Conservation (phyloP, 2,888 invertebrate species). For the Corythucha ciliata region DNA sequence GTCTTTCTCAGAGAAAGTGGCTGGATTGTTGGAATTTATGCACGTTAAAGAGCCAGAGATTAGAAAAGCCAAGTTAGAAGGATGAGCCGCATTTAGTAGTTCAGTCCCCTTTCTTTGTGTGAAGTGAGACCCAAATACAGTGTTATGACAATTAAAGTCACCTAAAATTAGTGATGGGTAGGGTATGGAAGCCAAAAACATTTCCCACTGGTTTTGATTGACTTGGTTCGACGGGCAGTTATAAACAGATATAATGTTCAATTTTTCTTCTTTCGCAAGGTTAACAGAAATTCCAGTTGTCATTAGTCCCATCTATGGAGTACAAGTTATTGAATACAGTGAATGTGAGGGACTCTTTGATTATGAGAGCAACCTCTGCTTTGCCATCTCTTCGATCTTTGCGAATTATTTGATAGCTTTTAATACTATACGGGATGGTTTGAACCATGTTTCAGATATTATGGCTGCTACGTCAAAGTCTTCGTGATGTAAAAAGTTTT, state of each 20-base stretch:
- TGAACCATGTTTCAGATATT: constrained; percentile 12
- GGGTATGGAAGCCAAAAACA: background rate
- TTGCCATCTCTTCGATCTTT: background rate
- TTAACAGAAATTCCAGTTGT: too few relatives aligned
- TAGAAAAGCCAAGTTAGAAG: background rate
- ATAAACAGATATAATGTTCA: too few relatives aligned
- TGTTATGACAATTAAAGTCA: constrained; percentile 11
- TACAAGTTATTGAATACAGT: background rate
- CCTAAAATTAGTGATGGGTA: background rate
- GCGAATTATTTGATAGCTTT: background rate
- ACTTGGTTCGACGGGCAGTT: too few relatives aligned
- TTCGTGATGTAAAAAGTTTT: background rate
- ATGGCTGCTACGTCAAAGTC: background rate
- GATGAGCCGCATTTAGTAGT: background rate
- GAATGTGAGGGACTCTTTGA: background rate
- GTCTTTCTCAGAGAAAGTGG: constrained; percentile 1
- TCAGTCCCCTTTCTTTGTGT: background rate
- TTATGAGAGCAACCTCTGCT: background rate
- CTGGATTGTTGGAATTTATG: background rate
- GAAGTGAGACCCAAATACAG: background rate
- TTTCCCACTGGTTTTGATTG: too few relatives aligned
- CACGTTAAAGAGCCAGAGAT: constrained; percentile 2
- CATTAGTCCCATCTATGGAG: background rate
- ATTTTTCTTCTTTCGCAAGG: too few relatives aligned
- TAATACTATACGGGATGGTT: background rate